Evolutionary conservation across 2,797 vertebrate genomes (phyloP).

Genomic region (Gila robusta): DNA sequence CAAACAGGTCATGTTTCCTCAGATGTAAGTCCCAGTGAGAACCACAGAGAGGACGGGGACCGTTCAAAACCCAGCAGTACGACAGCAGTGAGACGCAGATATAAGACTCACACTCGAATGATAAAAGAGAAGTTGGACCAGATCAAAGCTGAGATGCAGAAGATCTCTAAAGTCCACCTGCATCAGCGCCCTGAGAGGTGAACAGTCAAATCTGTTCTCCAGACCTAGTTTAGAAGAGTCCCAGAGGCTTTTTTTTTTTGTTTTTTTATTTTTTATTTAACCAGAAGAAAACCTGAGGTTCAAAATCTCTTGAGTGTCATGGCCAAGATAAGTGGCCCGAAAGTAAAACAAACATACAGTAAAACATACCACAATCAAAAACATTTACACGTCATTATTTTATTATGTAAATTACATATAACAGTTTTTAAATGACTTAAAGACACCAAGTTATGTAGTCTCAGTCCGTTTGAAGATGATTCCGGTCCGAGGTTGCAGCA

Average conservation of each 20-base stretch:
- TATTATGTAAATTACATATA: background rate
- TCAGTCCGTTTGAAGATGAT: background rate
- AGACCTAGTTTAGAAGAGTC: constrained; percentile 6
- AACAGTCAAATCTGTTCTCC: background rate
- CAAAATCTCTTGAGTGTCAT: background rate
- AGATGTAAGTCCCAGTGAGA: constrained; percentile 38
- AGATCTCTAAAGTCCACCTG: constrained; percentile 36
- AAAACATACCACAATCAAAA: background rate
- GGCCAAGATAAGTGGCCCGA: background rate
- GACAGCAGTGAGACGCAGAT: constrained; percentile 29
- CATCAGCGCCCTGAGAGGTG: constrained; percentile 53
- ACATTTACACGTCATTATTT: background rate
- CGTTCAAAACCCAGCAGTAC: constrained; percentile 1
- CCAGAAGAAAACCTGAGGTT: background rate
- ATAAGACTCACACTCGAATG: constrained; percentile 44
- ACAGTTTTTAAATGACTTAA: background rate
- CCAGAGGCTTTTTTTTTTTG: background rate
- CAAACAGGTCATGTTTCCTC: constrained; percentile 44
- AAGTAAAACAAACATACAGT: background rate
- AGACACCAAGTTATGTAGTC: background rate
- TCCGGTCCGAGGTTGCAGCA: background rate
- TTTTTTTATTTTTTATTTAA: background rate
- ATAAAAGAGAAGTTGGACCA: constrained; percentile 57
- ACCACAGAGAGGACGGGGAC: background rate
- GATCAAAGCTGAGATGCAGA: constrained; percentile 59